Base-by-base conservation (phyloP, 2,888 invertebrate species). In the Lithophane socia region DNA sequence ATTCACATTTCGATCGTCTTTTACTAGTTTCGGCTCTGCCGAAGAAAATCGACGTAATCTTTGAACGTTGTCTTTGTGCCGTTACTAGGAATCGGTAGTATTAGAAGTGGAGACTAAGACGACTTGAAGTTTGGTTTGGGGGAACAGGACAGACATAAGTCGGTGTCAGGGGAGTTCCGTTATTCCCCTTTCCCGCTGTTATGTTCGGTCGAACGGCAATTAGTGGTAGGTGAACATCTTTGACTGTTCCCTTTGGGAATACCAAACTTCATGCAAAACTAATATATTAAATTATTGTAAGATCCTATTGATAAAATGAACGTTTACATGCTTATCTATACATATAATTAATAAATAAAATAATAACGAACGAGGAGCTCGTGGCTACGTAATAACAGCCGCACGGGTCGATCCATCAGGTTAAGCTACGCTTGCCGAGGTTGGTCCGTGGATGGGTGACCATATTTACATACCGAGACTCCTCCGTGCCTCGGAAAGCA, bases 81-180 rank as follows among this genome's bases (percentile, higher is more conserved):
- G 37, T 56, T 24, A 29, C 21, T 5, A n/a, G 16, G 2, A 54
- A 63, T 37, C 4, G 21, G n/a, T 21, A 54, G 49, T 56, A 42
- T 75, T 65, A 42, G 24, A 56, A 52, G 49, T 60, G 7, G 58
- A 29, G n/a, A 65, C 58, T 16, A 49, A 54, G 77, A 63, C n/a
- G 79, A 70, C 56, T 71, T n/a, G 24, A 64, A 64, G 71, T 64
- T 64, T 63, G 63, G 47, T 56, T 63, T 58, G 9, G 9, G 21
- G 44, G 16, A 47, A 47, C 16, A 56, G 13, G 63, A 64, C 70
- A 56, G 29, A 42, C n/a, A 13, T 13, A 29, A 54, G 29, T 16
- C n/a, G 21, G 52, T 54, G n/a, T 52, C 42, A 9, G 10, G 42
- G 49, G 64, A 79, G 16, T 18, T 29, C 7, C 7, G 5, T 63